Evolutionary conservation across 2,797 vertebrate species (phyloP).

Genomic region (Smutsia temminckii): DNA sequence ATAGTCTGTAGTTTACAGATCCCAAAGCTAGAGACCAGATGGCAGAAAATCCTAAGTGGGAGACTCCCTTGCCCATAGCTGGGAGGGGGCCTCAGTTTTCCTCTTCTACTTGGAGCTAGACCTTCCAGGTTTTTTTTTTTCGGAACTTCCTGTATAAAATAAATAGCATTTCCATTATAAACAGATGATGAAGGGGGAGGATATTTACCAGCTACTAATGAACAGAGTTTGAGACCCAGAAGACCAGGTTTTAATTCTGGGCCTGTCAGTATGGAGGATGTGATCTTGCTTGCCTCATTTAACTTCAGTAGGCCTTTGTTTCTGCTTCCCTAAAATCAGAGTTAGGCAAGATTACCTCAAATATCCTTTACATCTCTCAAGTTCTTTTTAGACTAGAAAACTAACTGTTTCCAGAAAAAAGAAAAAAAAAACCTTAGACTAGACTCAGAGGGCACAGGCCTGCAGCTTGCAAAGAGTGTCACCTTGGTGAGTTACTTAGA

Average conservation of each 20-base stretch:
- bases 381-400: neutral
- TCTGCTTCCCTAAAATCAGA: conserved; percentile 7
- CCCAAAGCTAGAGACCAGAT: neutral
- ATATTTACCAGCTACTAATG: neutral
- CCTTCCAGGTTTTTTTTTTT: neutral
- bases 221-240: neutral
- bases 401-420: neutral
- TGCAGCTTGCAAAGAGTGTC: neutral
- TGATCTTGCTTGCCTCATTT: neutral
- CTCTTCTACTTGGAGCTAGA: neutral
- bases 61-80: neutral
- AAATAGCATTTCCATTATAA: conserved; percentile 23
- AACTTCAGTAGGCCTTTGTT: conserved; percentile 39
- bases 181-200: neutral
- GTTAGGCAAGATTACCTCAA: neutral
- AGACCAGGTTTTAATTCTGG: conserved; percentile 4
- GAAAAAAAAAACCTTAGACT: neutral
- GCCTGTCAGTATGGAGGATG: neutral
- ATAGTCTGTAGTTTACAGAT: neutral
- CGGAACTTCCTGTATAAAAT: neutral
- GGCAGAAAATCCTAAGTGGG: neutral
- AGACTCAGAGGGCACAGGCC: neutral
- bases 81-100: neutral
- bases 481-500: neutral
- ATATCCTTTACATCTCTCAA: conserved; percentile 7